Base-by-base conservation (phyloP, 2,888 invertebrate genomes). In the Scaptomyza polygonia region DNA sequence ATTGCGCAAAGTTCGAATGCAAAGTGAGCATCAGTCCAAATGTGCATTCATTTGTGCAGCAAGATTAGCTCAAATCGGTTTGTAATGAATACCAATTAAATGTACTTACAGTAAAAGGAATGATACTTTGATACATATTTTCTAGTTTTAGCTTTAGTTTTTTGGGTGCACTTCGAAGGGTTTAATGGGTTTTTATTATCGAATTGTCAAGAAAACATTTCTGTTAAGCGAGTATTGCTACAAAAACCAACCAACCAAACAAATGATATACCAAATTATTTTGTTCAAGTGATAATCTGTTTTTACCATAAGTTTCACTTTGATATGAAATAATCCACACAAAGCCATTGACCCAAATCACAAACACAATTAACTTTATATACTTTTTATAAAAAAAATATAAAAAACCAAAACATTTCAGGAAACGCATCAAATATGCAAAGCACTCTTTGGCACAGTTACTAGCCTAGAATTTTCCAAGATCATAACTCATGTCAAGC, bases 401-500 rank as follows among this genome's bases (percentile, higher is more conserved):
- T n/a, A n/a, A n/a, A n/a, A n/a, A n/a, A n/a, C n/a, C n/a, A 64
- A 63, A 36, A 44, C 52, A 72, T 66, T 59, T 61, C 64, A 47
- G 9, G 32, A 53, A 12, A 18, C 58, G 27, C 59, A 64, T 72
- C 57, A 79, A 77, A 77, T 75, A 86, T 79, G 71, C 80, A 69
- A 71, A 72, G 48, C 51, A 56, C 40, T 53, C n/a, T n/a, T n/a
- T 39, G 44, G 14, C 56, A 39, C 34, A 65, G 18, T 9, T 21
- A 54, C 53, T 42, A 30, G 49, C 68, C 68, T 9, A 39, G 51
- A 61, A 67, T 71, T 57, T 68, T 53, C 45, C 47, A 54, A 73
- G 84, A 74, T 72, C 83, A 84, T 84, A 84, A 84, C 68, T 84
- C 83, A 84, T 87, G 87, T 79, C 83, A 69, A 68, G 40, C 66